Evolutionary conservation across 2,888 invertebrate genomes (phyloP).

Genomic region (Sericinus montela): DNA sequence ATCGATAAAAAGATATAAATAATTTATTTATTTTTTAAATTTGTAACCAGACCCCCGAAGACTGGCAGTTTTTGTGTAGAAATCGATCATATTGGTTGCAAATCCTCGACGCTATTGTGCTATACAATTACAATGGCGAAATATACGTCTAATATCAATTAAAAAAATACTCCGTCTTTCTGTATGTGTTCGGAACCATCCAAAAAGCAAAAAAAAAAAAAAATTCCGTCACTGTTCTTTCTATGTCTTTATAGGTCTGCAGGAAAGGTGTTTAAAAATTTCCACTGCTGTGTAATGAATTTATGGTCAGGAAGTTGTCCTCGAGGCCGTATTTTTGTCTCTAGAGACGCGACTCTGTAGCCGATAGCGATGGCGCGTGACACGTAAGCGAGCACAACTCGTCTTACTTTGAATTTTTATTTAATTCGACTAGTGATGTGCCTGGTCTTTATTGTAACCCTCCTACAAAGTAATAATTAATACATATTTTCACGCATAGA

Average conservation of each 20-base stretch:
- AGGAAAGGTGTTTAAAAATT: slow-evolving; percentile 69
- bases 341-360: slow-evolving; percentile 59
- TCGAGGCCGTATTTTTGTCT: slow-evolving; percentile 56
- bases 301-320: slow-evolving; percentile 76
- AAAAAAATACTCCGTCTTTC: too few species aligned
- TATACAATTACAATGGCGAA: too few species aligned
- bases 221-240: slow-evolving; percentile 30
- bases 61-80: too few species aligned
- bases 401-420: slow-evolving; percentile 13
- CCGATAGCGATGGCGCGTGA: slow-evolving; percentile 60
- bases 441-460: not conserved
- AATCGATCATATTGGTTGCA: too few species aligned
- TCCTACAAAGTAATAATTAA: too few species aligned
- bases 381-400: slow-evolving; percentile 31
- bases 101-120: too few species aligned
- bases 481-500: too few species aligned
- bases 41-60: too few species aligned
- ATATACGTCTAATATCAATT: too few species aligned
- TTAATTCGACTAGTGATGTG: not conserved
- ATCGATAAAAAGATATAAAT: too few species aligned
- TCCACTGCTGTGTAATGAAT: slow-evolving; percentile 75
- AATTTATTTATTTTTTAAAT: too few species aligned
- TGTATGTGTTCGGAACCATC: too few species aligned
- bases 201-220: not conserved
- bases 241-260: slow-evolving; percentile 35